Percentiles rank a stretch among this genome's conserved stretches.
Conservation (phyloP, 2,888 invertebrate species). For the Catonia carolina region DNA sequence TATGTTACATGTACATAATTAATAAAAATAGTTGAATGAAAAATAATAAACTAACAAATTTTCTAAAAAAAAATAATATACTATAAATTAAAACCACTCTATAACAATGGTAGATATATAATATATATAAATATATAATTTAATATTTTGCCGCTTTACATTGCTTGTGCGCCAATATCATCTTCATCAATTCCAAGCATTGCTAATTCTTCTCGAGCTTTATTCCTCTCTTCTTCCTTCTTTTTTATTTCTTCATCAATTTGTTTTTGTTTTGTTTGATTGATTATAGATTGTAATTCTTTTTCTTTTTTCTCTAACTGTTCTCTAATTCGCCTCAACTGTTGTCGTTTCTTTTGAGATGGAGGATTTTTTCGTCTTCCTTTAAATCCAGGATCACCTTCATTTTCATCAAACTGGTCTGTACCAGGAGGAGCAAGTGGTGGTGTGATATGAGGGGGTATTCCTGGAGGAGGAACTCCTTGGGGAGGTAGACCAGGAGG, state of each 20-base stretch:
- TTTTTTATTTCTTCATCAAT: conserved; percentile 21
- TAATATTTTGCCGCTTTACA: no score
- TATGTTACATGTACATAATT: no score
- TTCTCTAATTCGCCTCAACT: conserved; percentile 50
- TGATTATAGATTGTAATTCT: conserved; percentile 17
- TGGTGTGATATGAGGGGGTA: conserved; percentile 8
- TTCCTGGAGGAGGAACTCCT: conserved; percentile 16
- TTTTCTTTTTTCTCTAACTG: conserved; percentile 36
- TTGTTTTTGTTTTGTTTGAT: conserved; percentile 3
- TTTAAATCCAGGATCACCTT: conserved; percentile 38
- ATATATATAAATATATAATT: no score
- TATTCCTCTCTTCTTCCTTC: conserved; percentile 25
- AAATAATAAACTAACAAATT: no score
- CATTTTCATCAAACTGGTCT: neutral
- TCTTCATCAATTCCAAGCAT: conserved; percentile 81
- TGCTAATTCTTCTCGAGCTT: conserved; percentile 54
- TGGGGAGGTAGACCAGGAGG: conserved; percentile 15
- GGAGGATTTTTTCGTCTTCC: conserved; percentile 45
- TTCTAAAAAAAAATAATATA: no score
- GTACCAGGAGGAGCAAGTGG: conserved; percentile 10
- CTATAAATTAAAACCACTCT: no score
- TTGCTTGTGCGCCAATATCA: conserved; percentile 56
- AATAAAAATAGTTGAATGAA: no score
- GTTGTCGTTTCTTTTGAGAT: conserved; percentile 45
- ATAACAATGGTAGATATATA: no score